Evolutionary conservation across 1,140 invertebrate species (phyloP).

Genomic region (Drosophila truncata): DNA sequence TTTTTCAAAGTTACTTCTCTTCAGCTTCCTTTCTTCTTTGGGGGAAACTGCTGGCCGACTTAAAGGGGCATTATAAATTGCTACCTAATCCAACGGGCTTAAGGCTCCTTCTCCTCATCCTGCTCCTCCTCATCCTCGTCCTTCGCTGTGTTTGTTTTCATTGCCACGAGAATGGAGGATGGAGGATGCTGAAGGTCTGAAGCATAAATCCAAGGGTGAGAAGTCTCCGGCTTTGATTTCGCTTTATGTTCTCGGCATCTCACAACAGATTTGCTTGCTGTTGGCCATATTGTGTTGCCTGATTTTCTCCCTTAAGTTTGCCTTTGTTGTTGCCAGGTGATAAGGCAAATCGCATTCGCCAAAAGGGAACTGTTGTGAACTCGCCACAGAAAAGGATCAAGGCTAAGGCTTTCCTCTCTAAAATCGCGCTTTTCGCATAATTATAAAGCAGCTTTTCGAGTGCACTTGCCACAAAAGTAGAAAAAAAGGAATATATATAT

Average conservation of each 20-base stretch:
- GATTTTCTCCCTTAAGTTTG: not conserved
- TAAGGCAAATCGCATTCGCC: slow-evolving; percentile 42
- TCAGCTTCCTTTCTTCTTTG: not conserved
- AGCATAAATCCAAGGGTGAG: slow-evolving; percentile 11
- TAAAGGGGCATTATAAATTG: slow-evolving; percentile 54
- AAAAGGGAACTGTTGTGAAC: slow-evolving; percentile 6
- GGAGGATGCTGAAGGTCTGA: not conserved
- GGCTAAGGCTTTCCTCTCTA: not conserved
- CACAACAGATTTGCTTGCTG: slow-evolving; percentile 39
- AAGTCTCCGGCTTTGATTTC: slow-evolving; percentile 44
- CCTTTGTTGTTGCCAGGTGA: slow-evolving; percentile 49
- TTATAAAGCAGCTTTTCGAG: slow-evolving; percentile 46
- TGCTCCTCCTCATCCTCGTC: too few relatives aligned
- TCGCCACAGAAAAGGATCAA: slow-evolving; percentile 33
- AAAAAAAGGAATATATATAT: not conserved
- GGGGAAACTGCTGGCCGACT: slow-evolving; percentile 2
- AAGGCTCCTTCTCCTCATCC: slow-evolving; percentile 1
- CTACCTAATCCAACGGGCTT: slow-evolving; percentile 38
- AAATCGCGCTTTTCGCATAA: slow-evolving; percentile 42
- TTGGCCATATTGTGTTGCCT: slow-evolving; percentile 37
- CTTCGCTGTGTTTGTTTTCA: slow-evolving; percentile 40
- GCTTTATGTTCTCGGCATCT: slow-evolving; percentile 37
- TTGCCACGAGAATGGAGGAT: slow-evolving; percentile 11
- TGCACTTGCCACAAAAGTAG: slow-evolving; percentile 35
- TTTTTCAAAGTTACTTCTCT: not conserved